Conservation (phyloP, 2,888 invertebrate genomes). For the Archips xylosteana region DNA sequence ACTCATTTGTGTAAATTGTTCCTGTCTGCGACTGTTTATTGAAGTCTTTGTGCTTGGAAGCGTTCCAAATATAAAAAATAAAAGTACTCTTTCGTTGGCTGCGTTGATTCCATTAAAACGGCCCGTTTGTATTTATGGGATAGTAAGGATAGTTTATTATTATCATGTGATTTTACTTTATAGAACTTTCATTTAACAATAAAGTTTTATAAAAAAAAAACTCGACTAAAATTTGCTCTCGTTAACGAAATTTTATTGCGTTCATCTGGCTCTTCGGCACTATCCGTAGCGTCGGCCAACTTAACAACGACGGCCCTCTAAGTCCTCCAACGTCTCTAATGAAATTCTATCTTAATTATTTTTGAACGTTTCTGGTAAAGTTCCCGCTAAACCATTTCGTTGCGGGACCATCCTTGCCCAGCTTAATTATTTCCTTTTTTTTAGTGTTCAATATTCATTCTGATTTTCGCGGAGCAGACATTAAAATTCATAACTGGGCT, state of each 20-base stretch:
- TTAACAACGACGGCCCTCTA: conserved; percentile 47
- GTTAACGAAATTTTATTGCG: conserved; percentile 33
- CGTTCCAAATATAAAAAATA: conserved; percentile 52
- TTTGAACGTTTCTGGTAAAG: conserved; percentile 71
- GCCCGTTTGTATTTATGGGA: conserved; percentile 49
- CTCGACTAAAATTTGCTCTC: conserved; percentile 13
- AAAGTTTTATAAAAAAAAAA: not conserved
- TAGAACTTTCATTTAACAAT: not conserved
- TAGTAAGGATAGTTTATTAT: conserved; percentile 34
- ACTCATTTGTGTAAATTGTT: conserved; percentile 55
- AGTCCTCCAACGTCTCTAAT: conserved; percentile 57
- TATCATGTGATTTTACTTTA: conserved; percentile 10
- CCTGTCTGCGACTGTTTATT: conserved; percentile 49
- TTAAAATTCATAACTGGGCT: conserved; percentile 81
- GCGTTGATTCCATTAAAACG: conserved; percentile 49
- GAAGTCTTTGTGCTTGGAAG: conserved; percentile 54
- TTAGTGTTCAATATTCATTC: conserved; percentile 77
- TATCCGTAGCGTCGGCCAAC: conserved; percentile 34
- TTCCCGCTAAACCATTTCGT: conserved; percentile 67
- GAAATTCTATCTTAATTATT: conserved; percentile 76
- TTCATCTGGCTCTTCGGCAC: conserved; percentile 13
- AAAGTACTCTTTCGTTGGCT: conserved; percentile 42
- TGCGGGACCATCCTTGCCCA: conserved; percentile 70
- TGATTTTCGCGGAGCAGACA: conserved; percentile 73
- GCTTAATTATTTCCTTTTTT: conserved; percentile 77